Evolutionary conservation across 2,888 invertebrate genomes (phyloP), one percentile per base, ranked within the genome.

Genomic region (Rambutsinella grinnellia): DNA sequence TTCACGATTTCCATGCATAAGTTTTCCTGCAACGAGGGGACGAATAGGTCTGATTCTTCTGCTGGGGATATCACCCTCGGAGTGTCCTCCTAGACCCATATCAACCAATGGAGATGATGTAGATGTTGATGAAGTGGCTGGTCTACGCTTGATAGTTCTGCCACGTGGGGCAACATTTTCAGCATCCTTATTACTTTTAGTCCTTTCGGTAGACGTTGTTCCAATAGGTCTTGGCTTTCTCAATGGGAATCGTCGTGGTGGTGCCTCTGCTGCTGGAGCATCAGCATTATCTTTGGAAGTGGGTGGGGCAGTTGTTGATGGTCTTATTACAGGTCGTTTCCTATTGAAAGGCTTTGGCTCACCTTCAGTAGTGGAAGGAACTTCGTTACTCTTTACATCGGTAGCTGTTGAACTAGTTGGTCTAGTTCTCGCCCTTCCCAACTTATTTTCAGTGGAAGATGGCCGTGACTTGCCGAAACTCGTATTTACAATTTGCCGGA

Each of bases 391-490:
- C 3, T n/a, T 63, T 2, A 63, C 71, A 28, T 6, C 49, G 21
- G 54, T 62, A 44, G 17, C 46, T 28, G 44, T 24, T 49, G 28
- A 36, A 67, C 49, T 23, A 51, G 58, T 28, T 54, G 68, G n/a
- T 58, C 76, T 70, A 54, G 19, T 47, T 78, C 68, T 71, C 19
- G 71, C 24, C 53, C 71, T 68, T 67, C 46, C 54, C 57, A 51
- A 24, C 19, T 26, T 71, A 46, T 44, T 36, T 56, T 0, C 21
- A 17, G 49, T 17, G 23, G 5, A 10, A 2, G 54, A 53, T 61
- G 77, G 71, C 19, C 77, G 67, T 17, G 49, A 57, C 60, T 62
- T 71, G 60, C 67, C 58, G 58, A 78, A 78, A 57, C 63, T 72
- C 5, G 77, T 68, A 51, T 68, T 72, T 36, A 57, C 68, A 53